Evolutionary conservation across 2,797 vertebrate species (phyloP), one percentile per base, ranked within the genome.

Genomic region (Selene dorsalis): DNA sequence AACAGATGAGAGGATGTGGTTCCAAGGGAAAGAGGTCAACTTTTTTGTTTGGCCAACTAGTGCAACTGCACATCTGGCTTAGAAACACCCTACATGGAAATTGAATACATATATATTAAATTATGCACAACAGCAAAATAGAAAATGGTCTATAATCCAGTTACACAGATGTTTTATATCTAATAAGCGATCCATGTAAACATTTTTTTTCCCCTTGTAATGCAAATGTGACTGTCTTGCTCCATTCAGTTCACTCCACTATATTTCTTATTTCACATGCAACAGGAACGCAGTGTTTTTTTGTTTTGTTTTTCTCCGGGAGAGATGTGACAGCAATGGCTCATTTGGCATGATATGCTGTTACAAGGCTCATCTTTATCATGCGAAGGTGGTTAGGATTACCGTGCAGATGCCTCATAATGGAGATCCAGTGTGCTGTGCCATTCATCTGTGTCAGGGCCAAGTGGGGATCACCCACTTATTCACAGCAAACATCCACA

Each of bases 351-450:
- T 73, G 64, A 90, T 84, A 76, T 78, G 79, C 79, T 57, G 77
- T 80, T 74, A 74, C 77, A 60, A 32, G 65, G 32, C 81, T 82
- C 79, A 67, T 87, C 74, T 84, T 87, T 63, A 79, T 87, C 78
- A 82, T 52, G 80, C 60, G 73, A 87, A 86, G 82, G 86, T 84
- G 84, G 64, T 20, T 56, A 58, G 84, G 79, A 89, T 90, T 83
- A 76, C 47, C 0, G 22, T 59, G 64, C 87, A 84, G 83, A 87
- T 77, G 84, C 61, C 71, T 85, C 70, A 57, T 87, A 87, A 89
- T 82, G 72, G 74, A 73, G 58, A 65, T 30, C 1, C 71, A 65
- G 74, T 58, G 74, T 67, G 79, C 76, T 70, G 67, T 45, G 26
- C 13, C 73, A 69, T 85, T 57, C 67, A 78, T 88, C 78, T 76